phyloP scores from a whole-genome alignment of 2,113 vertebrate species.

The Equus quagga region DNA sequence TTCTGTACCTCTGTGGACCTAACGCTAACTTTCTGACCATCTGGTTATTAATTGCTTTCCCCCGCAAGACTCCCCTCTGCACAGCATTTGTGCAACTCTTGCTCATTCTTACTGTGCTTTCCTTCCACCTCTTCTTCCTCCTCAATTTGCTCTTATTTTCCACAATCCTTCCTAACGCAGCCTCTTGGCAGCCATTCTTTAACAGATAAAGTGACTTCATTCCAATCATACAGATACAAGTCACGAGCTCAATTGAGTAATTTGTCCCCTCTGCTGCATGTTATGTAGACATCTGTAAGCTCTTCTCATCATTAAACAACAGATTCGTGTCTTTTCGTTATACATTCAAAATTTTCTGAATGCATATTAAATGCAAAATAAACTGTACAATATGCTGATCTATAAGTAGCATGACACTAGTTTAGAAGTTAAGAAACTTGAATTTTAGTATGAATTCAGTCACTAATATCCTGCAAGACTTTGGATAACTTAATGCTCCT shows the following conservation, averaged over 20 bases:
- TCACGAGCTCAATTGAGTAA: neutral
- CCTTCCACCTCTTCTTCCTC: neutral
- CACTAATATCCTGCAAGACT: neutral
- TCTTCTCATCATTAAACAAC: neutral
- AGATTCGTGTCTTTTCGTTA: neutral
- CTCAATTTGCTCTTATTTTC: neutral
- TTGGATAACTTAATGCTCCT: neutral
- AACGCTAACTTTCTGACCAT: neutral
- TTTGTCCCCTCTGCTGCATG: neutral
- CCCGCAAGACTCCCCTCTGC: neutral
- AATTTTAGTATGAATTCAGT: neutral
- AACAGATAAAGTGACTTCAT: neutral
- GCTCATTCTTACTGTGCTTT: constrained; percentile 9
- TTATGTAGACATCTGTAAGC: neutral
- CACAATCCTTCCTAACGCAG: neutral
- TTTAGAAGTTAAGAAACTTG: neutral
- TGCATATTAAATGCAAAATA: neutral
- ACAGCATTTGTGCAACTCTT: neutral
- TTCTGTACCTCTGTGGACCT: neutral
- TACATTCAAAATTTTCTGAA: neutral
- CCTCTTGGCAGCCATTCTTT: neutral
- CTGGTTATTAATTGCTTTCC: neutral
- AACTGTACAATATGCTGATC: neutral
- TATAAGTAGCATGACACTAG: neutral
- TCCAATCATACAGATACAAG: neutral